Percentiles rank a stretch among this genome's conserved stretches.
phyloP scores from a whole-genome alignment of 2,888 invertebrate genomes.

The Stenchaetothrips biformis region DNA sequence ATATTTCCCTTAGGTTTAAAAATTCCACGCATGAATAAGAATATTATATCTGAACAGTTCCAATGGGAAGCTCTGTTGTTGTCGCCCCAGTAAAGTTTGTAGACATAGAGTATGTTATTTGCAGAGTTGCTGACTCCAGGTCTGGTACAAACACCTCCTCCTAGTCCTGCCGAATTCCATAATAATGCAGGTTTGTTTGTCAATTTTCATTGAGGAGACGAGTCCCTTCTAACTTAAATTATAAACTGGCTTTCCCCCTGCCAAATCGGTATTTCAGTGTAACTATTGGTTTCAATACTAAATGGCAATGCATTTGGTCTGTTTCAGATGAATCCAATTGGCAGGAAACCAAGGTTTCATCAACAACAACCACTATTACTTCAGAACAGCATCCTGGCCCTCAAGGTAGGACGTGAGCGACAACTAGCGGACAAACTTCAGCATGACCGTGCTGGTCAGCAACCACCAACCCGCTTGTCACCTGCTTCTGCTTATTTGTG shows the following conservation, averaged over 20 bases:
- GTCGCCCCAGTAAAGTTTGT: neutral
- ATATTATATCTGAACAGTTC: neutral
- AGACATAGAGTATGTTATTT: constrained; percentile 38
- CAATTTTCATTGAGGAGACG: neutral
- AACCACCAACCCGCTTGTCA: constrained; percentile 9
- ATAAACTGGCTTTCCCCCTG: too few relatives aligned
- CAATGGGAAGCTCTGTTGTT: neutral
- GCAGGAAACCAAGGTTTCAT: constrained; percentile 7
- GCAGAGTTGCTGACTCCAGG: constrained; percentile 55
- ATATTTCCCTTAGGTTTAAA: too few relatives aligned
- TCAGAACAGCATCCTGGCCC: constrained; percentile 1
- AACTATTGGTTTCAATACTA: neutral
- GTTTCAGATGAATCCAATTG: neutral
- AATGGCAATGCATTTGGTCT: neutral
- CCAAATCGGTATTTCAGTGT: neutral
- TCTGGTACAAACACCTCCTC: constrained; percentile 61
- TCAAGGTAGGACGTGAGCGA: constrained; percentile 20
- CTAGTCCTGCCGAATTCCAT: constrained; percentile 62
- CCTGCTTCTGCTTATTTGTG: constrained; percentile 23
- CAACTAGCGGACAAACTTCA: constrained; percentile 4
- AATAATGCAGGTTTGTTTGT: constrained; percentile 36
- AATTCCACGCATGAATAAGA: neutral
- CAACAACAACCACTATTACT: neutral
- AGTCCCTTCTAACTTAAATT: too few relatives aligned
- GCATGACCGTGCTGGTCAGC: constrained; percentile 14